Conservation (phyloP, 2,797 vertebrate genomes). For the Falco biarmicus region DNA sequence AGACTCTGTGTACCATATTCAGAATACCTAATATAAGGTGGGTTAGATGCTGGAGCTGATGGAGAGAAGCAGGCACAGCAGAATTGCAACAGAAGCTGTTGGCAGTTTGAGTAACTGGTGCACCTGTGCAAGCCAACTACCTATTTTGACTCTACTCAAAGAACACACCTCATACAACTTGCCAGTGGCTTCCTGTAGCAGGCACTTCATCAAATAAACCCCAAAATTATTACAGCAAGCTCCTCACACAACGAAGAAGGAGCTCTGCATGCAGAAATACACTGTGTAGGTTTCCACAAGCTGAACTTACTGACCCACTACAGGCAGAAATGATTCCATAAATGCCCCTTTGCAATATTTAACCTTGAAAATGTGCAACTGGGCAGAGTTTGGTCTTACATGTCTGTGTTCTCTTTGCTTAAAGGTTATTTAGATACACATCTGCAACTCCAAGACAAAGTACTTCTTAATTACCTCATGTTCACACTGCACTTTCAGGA, state of each 20-base stretch:
- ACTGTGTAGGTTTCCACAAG: not conserved
- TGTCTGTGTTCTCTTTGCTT: not conserved
- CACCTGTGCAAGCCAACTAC: not conserved
- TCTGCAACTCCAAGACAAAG: conserved; percentile 17
- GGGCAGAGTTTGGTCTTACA: not conserved
- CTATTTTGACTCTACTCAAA: not conserved
- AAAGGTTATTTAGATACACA: conserved; percentile 33
- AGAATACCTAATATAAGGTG: not conserved
- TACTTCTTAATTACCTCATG: conserved; percentile 27
- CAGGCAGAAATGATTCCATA: not conserved
- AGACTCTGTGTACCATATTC: not conserved
- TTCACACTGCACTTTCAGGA: conserved; percentile 23
- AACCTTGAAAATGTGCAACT: not conserved
- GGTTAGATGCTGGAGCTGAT: not conserved
- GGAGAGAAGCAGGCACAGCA: not conserved
- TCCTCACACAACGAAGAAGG: not conserved
- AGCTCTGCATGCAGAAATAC: not conserved
- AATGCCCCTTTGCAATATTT: not conserved
- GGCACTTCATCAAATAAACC: not conserved
- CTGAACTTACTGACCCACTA: not conserved
- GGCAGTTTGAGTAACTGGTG: not conserved
- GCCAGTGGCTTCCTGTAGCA: not conserved
- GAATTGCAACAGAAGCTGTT: not conserved
- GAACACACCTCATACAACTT: not conserved
- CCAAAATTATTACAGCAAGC: not conserved